Evolutionary conservation across 2,888 invertebrate genomes (phyloP).

Genomic region (Trachelus iudaicus): DNA sequence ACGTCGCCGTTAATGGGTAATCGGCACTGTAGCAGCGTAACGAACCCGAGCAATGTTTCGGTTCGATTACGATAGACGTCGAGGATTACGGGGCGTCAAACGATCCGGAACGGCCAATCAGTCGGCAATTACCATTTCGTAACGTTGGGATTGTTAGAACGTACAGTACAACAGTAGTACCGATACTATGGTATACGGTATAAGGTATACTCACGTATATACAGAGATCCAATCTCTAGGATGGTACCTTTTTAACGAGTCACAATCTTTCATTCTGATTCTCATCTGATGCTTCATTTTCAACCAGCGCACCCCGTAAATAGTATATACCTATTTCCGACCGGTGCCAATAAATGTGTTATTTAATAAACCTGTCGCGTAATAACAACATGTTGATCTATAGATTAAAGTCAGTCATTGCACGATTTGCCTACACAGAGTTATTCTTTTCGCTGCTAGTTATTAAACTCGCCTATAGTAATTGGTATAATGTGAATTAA

Average conservation of each 20-base stretch:
- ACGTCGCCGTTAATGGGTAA: background rate
- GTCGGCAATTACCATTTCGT: conserved; percentile 16
- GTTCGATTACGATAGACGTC: conserved; percentile 10
- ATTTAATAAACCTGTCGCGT: background rate
- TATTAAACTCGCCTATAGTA: background rate
- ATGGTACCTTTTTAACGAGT: background rate
- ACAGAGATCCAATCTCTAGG: background rate
- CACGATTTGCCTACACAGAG: background rate
- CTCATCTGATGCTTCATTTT: background rate
- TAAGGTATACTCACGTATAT: background rate
- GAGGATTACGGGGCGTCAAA: conserved; percentile 12
- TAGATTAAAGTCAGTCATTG: background rate
- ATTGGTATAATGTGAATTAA: background rate
- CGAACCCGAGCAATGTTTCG: background rate
- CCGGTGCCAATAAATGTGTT: background rate
- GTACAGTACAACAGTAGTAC: background rate
- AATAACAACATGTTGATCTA: background rate
- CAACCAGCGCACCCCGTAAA: background rate
- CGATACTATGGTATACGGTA: background rate
- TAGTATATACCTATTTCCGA: background rate
- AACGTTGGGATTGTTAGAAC: background rate
- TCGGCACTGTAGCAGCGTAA: background rate
- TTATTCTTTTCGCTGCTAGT: background rate
- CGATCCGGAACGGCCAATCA: conserved; percentile 11
- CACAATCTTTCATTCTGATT: background rate